Evolutionary conservation across 2,797 vertebrate species (phyloP).

Genomic region (Ambastaia sidthimunki): DNA sequence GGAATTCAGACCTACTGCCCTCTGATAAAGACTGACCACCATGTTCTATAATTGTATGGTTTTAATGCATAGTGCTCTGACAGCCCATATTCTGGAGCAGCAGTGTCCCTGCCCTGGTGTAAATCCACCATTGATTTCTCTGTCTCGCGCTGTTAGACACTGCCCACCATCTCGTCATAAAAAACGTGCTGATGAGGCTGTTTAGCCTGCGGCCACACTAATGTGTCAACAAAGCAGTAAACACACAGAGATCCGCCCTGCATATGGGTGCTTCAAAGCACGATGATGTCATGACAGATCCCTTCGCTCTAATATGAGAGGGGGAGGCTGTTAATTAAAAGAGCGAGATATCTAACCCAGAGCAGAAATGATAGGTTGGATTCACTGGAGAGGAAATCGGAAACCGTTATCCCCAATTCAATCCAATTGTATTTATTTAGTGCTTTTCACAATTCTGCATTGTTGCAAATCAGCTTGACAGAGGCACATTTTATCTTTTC

Average conservation of each 20-base stretch:
- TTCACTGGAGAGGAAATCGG: neutral
- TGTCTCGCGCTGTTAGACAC: slow-evolving; percentile 39
- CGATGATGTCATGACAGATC: slow-evolving; percentile 67
- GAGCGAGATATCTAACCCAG: neutral
- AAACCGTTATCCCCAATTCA: slow-evolving; percentile 21
- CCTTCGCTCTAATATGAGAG: slow-evolving; percentile 49
- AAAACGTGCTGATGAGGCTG: slow-evolving; percentile 65
- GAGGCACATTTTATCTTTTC: no score
- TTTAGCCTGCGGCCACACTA: slow-evolving; percentile 70
- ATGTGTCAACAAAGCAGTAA: slow-evolving; percentile 75
- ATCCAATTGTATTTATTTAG: slow-evolving; percentile 10
- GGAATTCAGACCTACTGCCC: neutral
- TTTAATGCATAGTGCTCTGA: slow-evolving; percentile 7
- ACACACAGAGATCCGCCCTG: slow-evolving; percentile 70
- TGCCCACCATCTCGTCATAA: slow-evolving; percentile 45
- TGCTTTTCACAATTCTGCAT: no score
- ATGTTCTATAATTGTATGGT: slow-evolving; percentile 20
- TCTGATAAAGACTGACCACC: neutral
- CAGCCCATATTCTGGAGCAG: neutral
- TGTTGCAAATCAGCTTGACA: no score
- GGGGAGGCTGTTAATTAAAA: slow-evolving; percentile 23
- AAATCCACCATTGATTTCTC: slow-evolving; percentile 54
- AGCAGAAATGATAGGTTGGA: neutral
- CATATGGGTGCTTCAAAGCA: slow-evolving; percentile 64
- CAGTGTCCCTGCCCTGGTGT: slow-evolving; percentile 34